phyloP scores from a whole-genome alignment of 2,888 invertebrate genomes.

The Drosophila gaucha region DNA sequence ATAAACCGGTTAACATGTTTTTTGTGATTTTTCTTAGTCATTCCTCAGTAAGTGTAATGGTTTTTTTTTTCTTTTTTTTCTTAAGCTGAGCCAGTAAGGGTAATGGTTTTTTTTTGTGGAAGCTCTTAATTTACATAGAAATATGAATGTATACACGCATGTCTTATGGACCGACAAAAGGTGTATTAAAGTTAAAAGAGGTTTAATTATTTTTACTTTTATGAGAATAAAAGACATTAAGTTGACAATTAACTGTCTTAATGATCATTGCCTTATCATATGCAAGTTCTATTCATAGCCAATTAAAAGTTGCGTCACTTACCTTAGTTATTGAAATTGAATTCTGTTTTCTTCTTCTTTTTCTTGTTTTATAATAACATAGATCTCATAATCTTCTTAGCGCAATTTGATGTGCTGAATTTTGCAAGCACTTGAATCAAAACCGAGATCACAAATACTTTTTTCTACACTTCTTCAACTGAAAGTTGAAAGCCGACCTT shows the following conservation, averaged over 20 bases:
- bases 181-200: not conserved
- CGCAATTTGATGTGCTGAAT: not conserved
- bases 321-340: not conserved
- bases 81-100: constrained; percentile 34
- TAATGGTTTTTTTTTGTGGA: constrained; percentile 37
- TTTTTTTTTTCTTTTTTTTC: constrained; percentile 34
- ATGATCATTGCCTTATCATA: not conserved
- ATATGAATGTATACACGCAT: constrained; percentile 17
- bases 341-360: not conserved
- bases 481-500: constrained; percentile 60
- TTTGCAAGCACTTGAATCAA: constrained; percentile 10
- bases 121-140: constrained; percentile 24
- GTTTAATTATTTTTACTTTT: not conserved
- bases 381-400: constrained; percentile 5
- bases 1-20: constrained; percentile 73
- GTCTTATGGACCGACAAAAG: constrained; percentile 13
- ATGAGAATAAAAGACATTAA: constrained; percentile 5
- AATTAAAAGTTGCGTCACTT: not conserved
- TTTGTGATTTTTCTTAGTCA: constrained; percentile 75
- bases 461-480: constrained; percentile 34
- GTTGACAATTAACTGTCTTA: not conserved
- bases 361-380: not conserved
- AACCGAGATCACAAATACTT: constrained; percentile 20
- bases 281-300: not conserved
- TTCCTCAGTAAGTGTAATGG: constrained; percentile 67